Percentiles rank a stretch among this genome's conserved stretches.
Evolutionary conservation across 2,888 invertebrate genomes (phyloP).

Genomic region (Dilophus febrilis): DNA sequence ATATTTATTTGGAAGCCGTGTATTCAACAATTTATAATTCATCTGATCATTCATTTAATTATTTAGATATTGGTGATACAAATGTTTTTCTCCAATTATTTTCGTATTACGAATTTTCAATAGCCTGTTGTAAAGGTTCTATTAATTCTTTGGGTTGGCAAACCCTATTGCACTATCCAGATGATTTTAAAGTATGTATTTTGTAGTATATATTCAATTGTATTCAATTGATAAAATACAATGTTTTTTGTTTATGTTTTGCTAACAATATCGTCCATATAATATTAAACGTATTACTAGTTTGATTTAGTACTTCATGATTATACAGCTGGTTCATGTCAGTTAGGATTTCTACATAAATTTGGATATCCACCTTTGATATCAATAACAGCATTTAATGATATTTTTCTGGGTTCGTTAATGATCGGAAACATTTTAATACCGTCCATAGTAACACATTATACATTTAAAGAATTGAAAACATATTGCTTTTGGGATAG

Average conservation of each 20-base stretch:
- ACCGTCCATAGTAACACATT: background rate
- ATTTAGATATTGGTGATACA: background rate
- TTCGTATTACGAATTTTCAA: slow-evolving; percentile 10
- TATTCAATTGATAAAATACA: background rate
- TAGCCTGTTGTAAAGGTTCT: slow-evolving; percentile 5
- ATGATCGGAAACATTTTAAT: background rate
- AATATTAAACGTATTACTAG: background rate
- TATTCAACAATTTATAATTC: background rate
- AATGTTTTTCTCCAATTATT: background rate
- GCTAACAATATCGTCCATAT: background rate
- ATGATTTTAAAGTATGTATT: slow-evolving; percentile 1
- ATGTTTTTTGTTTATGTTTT: background rate
- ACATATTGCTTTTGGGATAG: background rate
- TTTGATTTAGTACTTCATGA: slow-evolving; percentile 24
- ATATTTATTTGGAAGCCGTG: background rate
- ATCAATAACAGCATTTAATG: slow-evolving; percentile 16
- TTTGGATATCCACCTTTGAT: slow-evolving; percentile 21
- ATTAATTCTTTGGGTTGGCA: slow-evolving; percentile 6
- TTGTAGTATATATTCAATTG: background rate
- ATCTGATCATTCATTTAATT: background rate
- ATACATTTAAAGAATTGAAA: background rate
- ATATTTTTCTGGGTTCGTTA: background rate
- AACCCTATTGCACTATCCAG: slow-evolving; percentile 1
- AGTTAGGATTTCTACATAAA: slow-evolving; percentile 20
- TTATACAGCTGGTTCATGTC: slow-evolving; percentile 17